Percentiles rank a stretch among this genome's conserved stretches.
These are phyloP conservation scores for Scaptomyza reducta DNA, from an alignment of 2,888 invertebrate genomes.

Conservation along the genomic window DNA sequence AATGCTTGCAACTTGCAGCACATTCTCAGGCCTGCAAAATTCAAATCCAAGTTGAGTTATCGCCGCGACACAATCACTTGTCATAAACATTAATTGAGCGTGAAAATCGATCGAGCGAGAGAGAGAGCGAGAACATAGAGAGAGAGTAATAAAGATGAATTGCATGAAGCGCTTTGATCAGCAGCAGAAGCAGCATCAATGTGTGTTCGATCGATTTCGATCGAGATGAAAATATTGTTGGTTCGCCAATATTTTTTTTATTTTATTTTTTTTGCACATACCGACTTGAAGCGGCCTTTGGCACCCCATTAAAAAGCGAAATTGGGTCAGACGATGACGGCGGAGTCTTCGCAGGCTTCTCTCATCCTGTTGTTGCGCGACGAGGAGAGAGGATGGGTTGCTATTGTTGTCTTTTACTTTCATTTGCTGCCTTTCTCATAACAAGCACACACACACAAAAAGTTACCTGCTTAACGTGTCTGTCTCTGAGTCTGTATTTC, in stretches of 20 bases:
- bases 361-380: conserved; percentile 52
- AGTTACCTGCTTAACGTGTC: conserved; percentile 69
- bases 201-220: conserved; percentile 56
- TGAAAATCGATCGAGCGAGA: conserved; percentile 38
- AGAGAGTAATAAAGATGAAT: conserved; percentile 71
- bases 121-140: conserved; percentile 6
- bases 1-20: conserved; percentile 37
- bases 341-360: conserved; percentile 17
- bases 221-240: conserved; percentile 39
- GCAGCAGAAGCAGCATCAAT: neutral
- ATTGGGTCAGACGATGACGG: conserved; percentile 62
- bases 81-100: conserved; percentile 78
- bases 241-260: conserved; percentile 33
- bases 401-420: conserved; percentile 68
- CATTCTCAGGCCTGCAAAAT: conserved; percentile 56
- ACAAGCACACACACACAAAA: conserved; percentile 25
- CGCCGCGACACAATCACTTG: conserved; percentile 78
- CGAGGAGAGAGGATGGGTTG: conserved; percentile 11
- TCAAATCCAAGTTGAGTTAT: conserved; percentile 50
- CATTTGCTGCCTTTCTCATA: conserved; percentile 66
- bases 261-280: conserved; percentile 44
- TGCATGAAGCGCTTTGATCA: conserved; percentile 41
- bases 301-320: conserved; percentile 79
- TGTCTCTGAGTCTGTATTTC: conserved; percentile 5
- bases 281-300: conserved; percentile 69